Conservation (phyloP, 2,113 vertebrate species). For the Ramphastos sulfuratus region DNA sequence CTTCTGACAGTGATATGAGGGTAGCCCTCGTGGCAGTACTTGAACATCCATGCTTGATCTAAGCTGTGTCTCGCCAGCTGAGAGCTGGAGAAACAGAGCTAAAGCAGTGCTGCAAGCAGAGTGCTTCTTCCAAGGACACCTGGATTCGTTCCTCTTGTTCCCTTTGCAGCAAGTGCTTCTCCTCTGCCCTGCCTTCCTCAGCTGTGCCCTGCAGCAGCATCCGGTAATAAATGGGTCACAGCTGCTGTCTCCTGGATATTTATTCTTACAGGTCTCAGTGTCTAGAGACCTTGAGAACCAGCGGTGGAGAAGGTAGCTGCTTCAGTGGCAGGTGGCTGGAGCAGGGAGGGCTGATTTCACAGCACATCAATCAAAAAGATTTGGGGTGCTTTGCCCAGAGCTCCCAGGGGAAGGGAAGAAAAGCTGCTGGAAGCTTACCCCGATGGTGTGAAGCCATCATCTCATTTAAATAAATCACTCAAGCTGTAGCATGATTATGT, state of each 20-base stretch:
- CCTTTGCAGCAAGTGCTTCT: neutral
- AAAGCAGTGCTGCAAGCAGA: neutral
- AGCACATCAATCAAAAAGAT: neutral
- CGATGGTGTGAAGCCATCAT: neutral
- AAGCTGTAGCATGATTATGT: neutral
- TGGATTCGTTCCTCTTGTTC: neutral
- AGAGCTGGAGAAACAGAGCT: neutral
- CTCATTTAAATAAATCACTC: neutral
- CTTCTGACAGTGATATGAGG: neutral
- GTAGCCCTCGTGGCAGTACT: neutral
- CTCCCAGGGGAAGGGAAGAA: neutral
- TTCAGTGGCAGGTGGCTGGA: neutral
- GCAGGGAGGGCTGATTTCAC: neutral
- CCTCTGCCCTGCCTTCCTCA: slow-evolving; percentile 38
- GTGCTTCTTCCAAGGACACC: slow-evolving; percentile 51
- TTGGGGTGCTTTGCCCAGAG: neutral
- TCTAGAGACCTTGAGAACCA: slow-evolving; percentile 49
- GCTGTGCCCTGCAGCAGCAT: slow-evolving; percentile 62
- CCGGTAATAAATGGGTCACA: slow-evolving; percentile 67
- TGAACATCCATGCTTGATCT: neutral
- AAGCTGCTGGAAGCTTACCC: neutral
- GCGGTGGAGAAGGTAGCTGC: neutral
- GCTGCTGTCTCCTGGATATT: slow-evolving; percentile 52
- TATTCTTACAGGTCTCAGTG: slow-evolving; percentile 41
- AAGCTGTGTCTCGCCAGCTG: neutral